phyloP scores from a whole-genome alignment of 2,113 vertebrate species.

The Felis chaus region DNA sequence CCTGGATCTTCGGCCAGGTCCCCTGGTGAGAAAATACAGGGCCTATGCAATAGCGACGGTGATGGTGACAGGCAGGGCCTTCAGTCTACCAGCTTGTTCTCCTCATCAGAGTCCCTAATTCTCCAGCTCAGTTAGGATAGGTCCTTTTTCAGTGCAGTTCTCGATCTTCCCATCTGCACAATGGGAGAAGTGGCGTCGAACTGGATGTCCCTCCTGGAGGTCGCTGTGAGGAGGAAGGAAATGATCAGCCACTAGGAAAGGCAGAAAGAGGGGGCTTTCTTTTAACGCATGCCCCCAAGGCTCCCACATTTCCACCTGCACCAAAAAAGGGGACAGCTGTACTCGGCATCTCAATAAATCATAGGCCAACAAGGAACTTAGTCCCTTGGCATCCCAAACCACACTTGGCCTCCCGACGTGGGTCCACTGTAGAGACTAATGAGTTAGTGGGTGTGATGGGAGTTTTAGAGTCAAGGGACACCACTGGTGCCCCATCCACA shows the following conservation, averaged over 20 bases:
- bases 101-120: background rate
- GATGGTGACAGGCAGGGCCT: background rate
- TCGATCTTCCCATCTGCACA: background rate
- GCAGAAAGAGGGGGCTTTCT: background rate
- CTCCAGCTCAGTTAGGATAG: background rate
- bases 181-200: no score
- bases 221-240: background rate
- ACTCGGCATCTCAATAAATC: background rate
- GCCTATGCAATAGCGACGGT: accelerated
- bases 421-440: background rate
- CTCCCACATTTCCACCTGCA: background rate
- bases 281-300: background rate
- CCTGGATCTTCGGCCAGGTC: background rate
- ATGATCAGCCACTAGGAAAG: background rate
- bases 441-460: background rate
- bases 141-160: background rate
- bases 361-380: background rate
- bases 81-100: background rate
- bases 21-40: background rate
- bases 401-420: background rate
- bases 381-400: background rate
- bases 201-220: background rate
- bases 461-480: background rate
- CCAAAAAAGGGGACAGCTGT: background rate
- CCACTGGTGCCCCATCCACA: accelerated